A percentile compares a stretch with the other conserved stretches of the same genome.
These are phyloP conservation scores for Heliconius ethilla DNA, from an alignment of 2,888 invertebrate species.

Conservation along the genomic window DNA sequence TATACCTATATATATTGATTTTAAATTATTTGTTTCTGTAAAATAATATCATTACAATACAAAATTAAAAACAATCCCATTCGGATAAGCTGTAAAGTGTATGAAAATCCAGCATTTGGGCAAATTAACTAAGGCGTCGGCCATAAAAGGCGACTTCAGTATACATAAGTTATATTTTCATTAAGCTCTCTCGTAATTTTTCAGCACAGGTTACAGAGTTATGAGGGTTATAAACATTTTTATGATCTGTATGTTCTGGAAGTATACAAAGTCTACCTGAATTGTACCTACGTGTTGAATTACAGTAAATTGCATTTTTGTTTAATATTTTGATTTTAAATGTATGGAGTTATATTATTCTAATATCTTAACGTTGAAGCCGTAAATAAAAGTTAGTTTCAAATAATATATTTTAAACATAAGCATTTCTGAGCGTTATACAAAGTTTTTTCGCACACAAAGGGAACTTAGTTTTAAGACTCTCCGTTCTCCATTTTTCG, in stretches of 20 bases:
- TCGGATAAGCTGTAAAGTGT: neutral
- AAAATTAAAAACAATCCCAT: conserved; percentile 2
- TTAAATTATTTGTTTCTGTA: neutral
- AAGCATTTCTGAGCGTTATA: no score
- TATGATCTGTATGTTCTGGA: conserved; percentile 33
- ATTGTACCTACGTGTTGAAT: conserved; percentile 5
- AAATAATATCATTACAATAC: neutral
- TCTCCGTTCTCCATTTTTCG: neutral
- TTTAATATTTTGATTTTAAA: neutral
- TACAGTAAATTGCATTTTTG: conserved; percentile 12
- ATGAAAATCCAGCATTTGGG: conserved; percentile 12
- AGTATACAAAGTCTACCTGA: conserved; percentile 11
- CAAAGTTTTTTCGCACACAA: neutral
- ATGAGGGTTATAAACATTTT: conserved; percentile 39
- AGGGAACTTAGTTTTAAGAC: neutral
- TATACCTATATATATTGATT: no score
- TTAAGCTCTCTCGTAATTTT: conserved; percentile 38
- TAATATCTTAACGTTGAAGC: no score
- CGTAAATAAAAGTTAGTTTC: no score
- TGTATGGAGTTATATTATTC: no score
- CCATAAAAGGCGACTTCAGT: conserved; percentile 37
- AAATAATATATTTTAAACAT: no score
- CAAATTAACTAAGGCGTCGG: conserved; percentile 31
- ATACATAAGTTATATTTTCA: conserved; percentile 45
- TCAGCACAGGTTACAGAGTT: conserved; percentile 37